Percentiles rank a stretch among this genome's conserved stretches.
Evolutionary conservation across 2,113 vertebrate species (phyloP).

Genomic region (Sclerurus mexicanus): DNA sequence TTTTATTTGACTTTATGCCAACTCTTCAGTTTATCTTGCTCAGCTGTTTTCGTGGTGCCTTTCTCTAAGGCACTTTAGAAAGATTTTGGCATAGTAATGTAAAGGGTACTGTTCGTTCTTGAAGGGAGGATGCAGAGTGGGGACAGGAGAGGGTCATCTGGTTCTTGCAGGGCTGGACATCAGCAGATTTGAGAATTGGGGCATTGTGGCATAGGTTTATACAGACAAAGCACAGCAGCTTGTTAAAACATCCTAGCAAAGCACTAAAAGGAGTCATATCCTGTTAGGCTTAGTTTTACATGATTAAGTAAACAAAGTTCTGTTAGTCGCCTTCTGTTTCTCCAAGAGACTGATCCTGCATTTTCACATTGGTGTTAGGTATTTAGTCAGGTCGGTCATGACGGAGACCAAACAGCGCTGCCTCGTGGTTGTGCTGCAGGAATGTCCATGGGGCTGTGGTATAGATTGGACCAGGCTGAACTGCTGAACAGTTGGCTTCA

Average conservation of each 20-base stretch:
- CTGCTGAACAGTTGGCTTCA: background rate
- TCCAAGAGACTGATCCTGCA: background rate
- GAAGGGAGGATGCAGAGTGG: fast-evolving
- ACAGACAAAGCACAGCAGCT: background rate
- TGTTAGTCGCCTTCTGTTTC: background rate
- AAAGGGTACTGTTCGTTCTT: background rate
- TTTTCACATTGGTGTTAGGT: background rate
- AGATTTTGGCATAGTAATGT: background rate
- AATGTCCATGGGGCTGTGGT: background rate
- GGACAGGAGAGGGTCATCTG: background rate
- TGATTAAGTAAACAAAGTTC: background rate
- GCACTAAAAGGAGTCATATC: background rate
- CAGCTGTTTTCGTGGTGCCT: background rate
- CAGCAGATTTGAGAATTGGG: background rate
- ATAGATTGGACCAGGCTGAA: background rate
- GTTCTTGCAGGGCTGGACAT: background rate
- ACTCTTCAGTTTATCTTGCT: background rate
- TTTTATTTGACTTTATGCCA: background rate
- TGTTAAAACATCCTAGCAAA: background rate
- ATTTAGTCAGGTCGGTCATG: background rate
- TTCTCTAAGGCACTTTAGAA: background rate
- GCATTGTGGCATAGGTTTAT: background rate
- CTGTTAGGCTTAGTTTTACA: background rate
- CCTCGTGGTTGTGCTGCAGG: background rate
- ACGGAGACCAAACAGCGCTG: background rate